A percentile compares a stretch with the other conserved stretches of the same genome.
Conservation (phyloP, 30 jellyfish, hydroid and myxozoan species). For the Mastigias papua region DNA sequence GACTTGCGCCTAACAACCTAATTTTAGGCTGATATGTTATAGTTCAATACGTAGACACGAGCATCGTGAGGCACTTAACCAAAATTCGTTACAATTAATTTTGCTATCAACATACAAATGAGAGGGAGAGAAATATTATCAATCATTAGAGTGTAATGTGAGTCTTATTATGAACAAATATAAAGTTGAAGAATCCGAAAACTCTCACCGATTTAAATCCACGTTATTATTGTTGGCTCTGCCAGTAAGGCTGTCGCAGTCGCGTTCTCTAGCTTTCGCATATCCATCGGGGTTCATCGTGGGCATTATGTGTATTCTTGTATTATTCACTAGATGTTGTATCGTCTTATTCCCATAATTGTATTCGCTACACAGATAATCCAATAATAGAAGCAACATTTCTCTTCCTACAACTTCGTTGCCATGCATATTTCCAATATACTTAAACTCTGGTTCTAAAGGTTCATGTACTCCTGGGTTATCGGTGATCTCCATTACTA, state of each 20-base stretch:
- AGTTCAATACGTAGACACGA: too few species aligned
- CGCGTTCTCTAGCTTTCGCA: conserved; percentile 73
- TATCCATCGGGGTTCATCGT: conserved; percentile 99
- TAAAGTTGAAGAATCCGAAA: not conserved
- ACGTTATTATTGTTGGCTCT: conserved; percentile 85
- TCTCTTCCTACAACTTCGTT: conserved; percentile 99
- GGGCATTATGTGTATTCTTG: conserved; percentile 94
- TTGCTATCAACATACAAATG: too few species aligned
- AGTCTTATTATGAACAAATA: too few species aligned
- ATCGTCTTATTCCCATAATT: conserved; percentile 51
- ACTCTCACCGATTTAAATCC: conserved; percentile 88
- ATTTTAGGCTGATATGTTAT: too few species aligned
- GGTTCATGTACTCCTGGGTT: conserved; percentile 93
- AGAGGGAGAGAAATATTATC: too few species aligned
- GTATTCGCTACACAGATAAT: conserved; percentile 82
- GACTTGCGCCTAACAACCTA: too few species aligned
- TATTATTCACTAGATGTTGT: conserved; percentile 51
- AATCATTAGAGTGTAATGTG: too few species aligned
- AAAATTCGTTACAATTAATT: too few species aligned
- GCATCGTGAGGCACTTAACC: too few species aligned
- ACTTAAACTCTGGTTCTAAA: conserved; percentile 93
- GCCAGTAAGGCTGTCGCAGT: conserved; percentile 80
- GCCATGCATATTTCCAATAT: conserved; percentile 99
- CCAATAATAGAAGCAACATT: conserved; percentile 82
- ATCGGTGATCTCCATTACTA: conserved; percentile 91